Base-by-base conservation (phyloP, 2,113 vertebrate genomes). In the Chionis minor region DNA sequence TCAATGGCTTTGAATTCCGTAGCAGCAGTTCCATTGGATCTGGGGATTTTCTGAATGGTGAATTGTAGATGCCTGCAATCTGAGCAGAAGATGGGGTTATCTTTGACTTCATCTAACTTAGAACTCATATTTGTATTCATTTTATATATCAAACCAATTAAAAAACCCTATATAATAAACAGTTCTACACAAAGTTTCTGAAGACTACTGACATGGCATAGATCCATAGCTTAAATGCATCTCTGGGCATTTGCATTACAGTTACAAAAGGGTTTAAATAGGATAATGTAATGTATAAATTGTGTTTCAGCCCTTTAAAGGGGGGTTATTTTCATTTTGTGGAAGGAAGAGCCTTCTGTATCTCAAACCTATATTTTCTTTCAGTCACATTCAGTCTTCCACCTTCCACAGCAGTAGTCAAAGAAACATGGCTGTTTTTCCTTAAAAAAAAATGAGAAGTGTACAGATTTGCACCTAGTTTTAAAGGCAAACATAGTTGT, bases 21-120 rank as follows among this genome's bases (percentile, higher is more conserved):
- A 99, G 91, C 58, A 98, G 97, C 82, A 98, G 67, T 86, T 99
- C 99, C 98, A 99, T 99, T 20, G 99, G 98, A 97, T 99, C 98
- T 45, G 99, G 99, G 35, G 81, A 93, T 54, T 94, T 92, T 91
- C 97, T 98, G 96, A 98, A 99, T 3, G 99, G 99, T 1, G 99
- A 99, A 92, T 99, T 99, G 94, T 99, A 99, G 58, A 99, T 77
- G 45, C 99, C 99, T 96, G 99, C 97, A 97, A 98, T 88, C 99
- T 99, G 62, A 96, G 75, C 22, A 95, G 66, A 88, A 91, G n/a
- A 54, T 22, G 30, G 22, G 5, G 35, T 91, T 65, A 84, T 44
- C 44, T 84, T 84, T 69, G 21, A 84, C n/a, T 88, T 78, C 58
- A 80, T 20, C 30, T 92, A 73, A 70, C 6, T 67, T 62, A 55